Evolutionary conservation across 2,888 invertebrate genomes (phyloP), one percentile per base, ranked within the genome.

Genomic region (Pterostichus madidus): DNA sequence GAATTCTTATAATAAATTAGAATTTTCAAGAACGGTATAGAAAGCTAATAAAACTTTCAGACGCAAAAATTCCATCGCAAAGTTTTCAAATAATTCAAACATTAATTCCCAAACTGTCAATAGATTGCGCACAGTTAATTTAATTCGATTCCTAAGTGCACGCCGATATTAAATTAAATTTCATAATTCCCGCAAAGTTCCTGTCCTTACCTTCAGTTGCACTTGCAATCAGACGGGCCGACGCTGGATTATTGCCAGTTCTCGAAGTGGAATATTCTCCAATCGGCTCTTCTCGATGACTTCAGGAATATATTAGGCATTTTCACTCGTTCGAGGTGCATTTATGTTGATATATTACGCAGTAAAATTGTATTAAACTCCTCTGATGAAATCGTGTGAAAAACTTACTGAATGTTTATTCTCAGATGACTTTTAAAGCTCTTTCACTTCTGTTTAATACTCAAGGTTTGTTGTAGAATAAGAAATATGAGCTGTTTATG

Each of bases 141-240:
- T 78, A 78, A 78, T 78, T 78, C 77, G 44, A 59, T 35, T 59
- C 17, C n/a, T 59, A 31, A 46, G 53, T 59, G 78, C 78, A 78
- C 59, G 44, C 78, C 13, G 61, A 61, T 78, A 78, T 78, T 78
- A 78, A 78, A 78, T 78, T 78, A 78, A 78, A 78, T 78, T 78
- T 78, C 78, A 78, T 78, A 78, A 78, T 78, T 78, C 78, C 39
- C 46, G 11, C n/a, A 46, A 59, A 78, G 44, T 78, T 76, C 31
- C 44, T 31, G n/a, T 39, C 24, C 31, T 75, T 39, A 46, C 59
- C 78, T 78, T 49, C 49, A 44, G 49, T 49, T 78, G 59, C 44
- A 78, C 15, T 59, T 78, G 32, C 61, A 78, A 78, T 59, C 56
- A 61, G 44, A 39, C 13, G 7, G 6, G 15, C 59, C 15, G 17